Evolutionary conservation across 2,797 vertebrate species (phyloP).

Genomic region (Anas capensis): DNA sequence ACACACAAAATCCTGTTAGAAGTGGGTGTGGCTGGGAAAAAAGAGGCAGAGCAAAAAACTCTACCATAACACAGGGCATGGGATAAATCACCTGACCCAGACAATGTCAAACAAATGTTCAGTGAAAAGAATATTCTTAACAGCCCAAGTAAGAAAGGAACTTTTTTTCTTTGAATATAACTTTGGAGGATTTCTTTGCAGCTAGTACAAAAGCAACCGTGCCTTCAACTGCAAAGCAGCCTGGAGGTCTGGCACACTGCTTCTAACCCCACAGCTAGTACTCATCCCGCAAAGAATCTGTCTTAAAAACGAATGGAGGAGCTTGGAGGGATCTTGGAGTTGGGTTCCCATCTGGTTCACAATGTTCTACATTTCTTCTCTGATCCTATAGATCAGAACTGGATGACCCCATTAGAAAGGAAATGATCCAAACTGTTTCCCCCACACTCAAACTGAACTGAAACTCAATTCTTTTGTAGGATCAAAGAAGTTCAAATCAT

Average conservation of each 20-base stretch:
- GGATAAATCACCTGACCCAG: not conserved
- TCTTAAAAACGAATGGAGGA: not conserved
- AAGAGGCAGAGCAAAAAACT: not conserved
- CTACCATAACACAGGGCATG: not conserved
- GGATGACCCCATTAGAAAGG: not conserved
- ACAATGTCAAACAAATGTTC: not conserved
- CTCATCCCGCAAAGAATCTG: not conserved
- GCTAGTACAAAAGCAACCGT: conserved; percentile 17
- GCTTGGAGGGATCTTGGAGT: not conserved
- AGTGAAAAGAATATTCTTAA: not conserved
- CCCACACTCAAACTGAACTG: not conserved
- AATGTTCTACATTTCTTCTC: not conserved
- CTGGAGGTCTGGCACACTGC: not conserved
- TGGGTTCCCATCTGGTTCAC: not conserved
- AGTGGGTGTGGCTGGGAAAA: not conserved
- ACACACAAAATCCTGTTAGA: not conserved
- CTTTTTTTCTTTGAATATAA: conserved; percentile 6
- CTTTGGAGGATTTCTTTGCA: conserved; percentile 42
- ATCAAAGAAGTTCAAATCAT: not conserved
- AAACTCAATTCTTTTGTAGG: not conserved
- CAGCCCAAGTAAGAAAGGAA: not conserved
- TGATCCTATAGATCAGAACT: not conserved
- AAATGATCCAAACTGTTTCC: not conserved
- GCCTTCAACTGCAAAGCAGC: conserved; percentile 11
- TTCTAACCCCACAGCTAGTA: not conserved